Evolutionary conservation across 2,797 vertebrate species (phyloP).

Genomic region (Cirrhinus molitorella): DNA sequence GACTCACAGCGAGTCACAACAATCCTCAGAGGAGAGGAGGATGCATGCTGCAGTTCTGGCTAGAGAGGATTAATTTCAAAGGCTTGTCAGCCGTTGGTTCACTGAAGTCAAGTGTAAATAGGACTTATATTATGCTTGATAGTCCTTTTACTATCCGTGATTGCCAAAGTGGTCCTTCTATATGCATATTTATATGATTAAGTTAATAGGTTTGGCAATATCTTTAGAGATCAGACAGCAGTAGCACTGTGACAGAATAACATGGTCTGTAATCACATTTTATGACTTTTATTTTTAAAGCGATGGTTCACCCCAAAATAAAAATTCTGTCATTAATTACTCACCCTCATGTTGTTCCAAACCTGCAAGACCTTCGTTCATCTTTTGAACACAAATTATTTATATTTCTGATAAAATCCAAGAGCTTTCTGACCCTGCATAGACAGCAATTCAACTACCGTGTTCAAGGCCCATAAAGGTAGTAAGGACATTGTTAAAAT

Average conservation of each 20-base stretch:
- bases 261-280: background rate
- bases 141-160: conserved; percentile 28
- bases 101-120: conserved; percentile 32
- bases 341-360: too few relatives aligned
- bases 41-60: conserved; percentile 38
- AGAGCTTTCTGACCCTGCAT: too few relatives aligned
- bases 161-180: conserved; percentile 21
- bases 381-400: too few relatives aligned
- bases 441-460: too few relatives aligned
- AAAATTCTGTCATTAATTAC: too few relatives aligned
- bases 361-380: too few relatives aligned
- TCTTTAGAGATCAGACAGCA: background rate
- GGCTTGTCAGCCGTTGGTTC: conserved; percentile 40
- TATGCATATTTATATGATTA: conserved; percentile 33
- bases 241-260: background rate
- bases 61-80: conserved; percentile 60
- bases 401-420: too few relatives aligned
- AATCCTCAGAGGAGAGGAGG: conserved; percentile 45
- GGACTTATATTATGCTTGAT: conserved; percentile 42
- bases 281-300: background rate
- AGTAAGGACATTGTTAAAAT: too few relatives aligned
- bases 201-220: conserved; percentile 21
- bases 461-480: too few relatives aligned
- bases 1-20: conserved; percentile 42
- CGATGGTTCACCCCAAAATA: too few relatives aligned